Base-by-base conservation (phyloP, 2,113 vertebrate genomes). In the Hepsetus odoe region DNA sequence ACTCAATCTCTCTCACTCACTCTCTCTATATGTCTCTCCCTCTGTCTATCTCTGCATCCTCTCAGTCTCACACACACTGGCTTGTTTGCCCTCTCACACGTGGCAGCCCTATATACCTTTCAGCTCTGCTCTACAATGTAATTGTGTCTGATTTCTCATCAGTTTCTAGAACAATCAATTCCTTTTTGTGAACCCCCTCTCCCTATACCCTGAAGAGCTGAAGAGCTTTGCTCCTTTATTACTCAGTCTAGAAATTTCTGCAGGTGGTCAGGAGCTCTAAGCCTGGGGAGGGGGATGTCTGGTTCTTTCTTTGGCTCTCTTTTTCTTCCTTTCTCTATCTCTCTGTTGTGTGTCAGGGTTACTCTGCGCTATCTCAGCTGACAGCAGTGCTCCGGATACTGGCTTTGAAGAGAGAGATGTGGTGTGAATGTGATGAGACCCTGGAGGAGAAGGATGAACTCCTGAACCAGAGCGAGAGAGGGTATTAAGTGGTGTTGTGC, bases 121-220 rank as follows among this genome's bases (percentile, higher is more conserved):
- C 90, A 94, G 93, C 91, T 85, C 91, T 94, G 94, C 94, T 94
- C 96, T 91, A 90, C 94, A 96, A 97, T 97, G 95, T 96, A 98
- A 98, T 98, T 97, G 96, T 96, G 94, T 93, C 92, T 88, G 92
- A 94, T 94, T 94, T 76, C 95, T 97, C 95, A 96, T 98, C 91
- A 93, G 95, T 97, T 96, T 95, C 93, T 93, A 95, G 94, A 94
- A 92, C 90, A 93, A 93, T 93, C 91, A 91, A 96, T 97, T 95
- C 92, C 94, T 84, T 73, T 93, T 92, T 91, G 92, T 94, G 94
- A 83, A 64, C 70, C 90, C 14, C 53, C 66, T 46, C 42, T 46
- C 67, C 8, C 46, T 53, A 46, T 42, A 33, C 40, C 71, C 56
- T n/a, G n/a, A n/a, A n/a, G n/a, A n/a, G n/a, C 76, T 64, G 73